phyloP scores from a whole-genome alignment of 2,113 vertebrate species.

The Bubalus kerabau region DNA sequence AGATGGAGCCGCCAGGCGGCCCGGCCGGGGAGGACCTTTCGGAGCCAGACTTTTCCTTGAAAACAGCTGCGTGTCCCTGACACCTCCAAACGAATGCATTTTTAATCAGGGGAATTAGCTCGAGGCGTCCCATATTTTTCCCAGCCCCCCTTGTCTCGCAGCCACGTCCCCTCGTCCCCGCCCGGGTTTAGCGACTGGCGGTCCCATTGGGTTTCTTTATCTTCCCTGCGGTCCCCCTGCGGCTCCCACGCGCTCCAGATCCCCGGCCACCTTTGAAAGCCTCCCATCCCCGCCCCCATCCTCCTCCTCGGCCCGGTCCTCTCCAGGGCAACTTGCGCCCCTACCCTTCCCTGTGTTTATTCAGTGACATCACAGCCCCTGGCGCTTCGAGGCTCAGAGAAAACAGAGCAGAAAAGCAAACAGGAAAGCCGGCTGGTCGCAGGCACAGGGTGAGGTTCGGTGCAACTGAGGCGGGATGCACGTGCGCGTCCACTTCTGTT shows the following conservation, averaged over 20 bases:
- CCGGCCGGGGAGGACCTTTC: constrained; percentile 79
- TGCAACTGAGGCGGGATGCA: background rate
- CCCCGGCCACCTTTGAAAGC: background rate
- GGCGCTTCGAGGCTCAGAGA: constrained; percentile 70
- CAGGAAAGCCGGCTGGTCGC: constrained; percentile 53
- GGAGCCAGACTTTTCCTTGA: constrained; percentile 90
- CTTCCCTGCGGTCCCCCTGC: background rate
- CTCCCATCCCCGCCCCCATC: background rate
- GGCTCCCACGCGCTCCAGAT: constrained; percentile 41
- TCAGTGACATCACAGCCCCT: constrained; percentile 80
- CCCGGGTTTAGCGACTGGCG: constrained; percentile 8
- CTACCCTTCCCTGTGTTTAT: constrained; percentile 80
- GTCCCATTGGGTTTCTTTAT: constrained; percentile 58
- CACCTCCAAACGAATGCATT: constrained; percentile 83
- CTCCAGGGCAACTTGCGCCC: constrained; percentile 45
- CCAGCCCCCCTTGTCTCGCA: constrained; percentile 59
- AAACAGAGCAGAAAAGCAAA: constrained; percentile 76
- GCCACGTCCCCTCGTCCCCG: constrained; percentile 14
- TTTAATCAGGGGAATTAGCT: constrained; percentile 83
- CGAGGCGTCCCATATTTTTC: constrained; percentile 73
- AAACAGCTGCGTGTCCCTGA: constrained; percentile 84
- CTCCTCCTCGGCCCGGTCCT: background rate
- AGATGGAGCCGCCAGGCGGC: constrained; percentile 78
- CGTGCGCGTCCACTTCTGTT: background rate
- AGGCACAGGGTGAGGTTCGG: background rate